These are phyloP conservation scores for Oegoconia quadripuncta DNA, from an alignment of 2,888 invertebrate species.

Conservation along the genomic window DNA sequence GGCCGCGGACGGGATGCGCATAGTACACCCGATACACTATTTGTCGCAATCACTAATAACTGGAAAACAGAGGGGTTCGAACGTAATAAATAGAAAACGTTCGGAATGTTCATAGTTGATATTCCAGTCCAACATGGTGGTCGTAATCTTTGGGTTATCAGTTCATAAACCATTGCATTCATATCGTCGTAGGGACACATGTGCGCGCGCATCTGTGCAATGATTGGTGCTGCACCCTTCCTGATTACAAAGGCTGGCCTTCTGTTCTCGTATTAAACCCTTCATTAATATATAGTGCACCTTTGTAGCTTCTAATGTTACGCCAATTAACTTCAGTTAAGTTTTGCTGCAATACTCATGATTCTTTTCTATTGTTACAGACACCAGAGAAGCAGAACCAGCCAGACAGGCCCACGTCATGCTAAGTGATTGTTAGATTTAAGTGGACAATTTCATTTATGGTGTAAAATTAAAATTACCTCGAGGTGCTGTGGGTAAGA, in stretches of 20 bases:
- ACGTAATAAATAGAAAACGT: slow-evolving; percentile 16
- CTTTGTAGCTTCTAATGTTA: slow-evolving; percentile 4
- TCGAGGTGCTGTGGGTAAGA: slow-evolving; percentile 41
- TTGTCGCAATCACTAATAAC: slow-evolving; percentile 63
- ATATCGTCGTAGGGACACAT: slow-evolving; percentile 36
- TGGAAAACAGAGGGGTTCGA: slow-evolving; percentile 35
- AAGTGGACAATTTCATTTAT: slow-evolving; percentile 63
- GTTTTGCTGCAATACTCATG: slow-evolving; percentile 30
- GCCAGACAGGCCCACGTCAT: slow-evolving; percentile 77
- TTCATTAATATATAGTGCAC: slow-evolving; percentile 26
- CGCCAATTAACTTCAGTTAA: background rate
- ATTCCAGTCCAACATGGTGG: slow-evolving; percentile 16
- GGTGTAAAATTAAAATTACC: slow-evolving; percentile 62
- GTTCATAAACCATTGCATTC: slow-evolving; percentile 27
- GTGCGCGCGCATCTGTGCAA: slow-evolving; percentile 66
- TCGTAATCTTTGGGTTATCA: slow-evolving; percentile 23
- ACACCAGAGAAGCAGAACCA: slow-evolving; percentile 81
- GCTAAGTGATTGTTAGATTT: slow-evolving; percentile 56
- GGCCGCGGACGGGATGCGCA: slow-evolving; percentile 57
- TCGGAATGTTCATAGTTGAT: slow-evolving; percentile 1
- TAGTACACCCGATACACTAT: slow-evolving; percentile 53
- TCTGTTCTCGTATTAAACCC: slow-evolving; percentile 35
- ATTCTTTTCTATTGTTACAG: slow-evolving; percentile 76
- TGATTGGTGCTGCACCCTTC: slow-evolving; percentile 49
- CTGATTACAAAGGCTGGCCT: slow-evolving; percentile 41